These are phyloP conservation scores for Epinephelus coioides DNA, from an alignment of 2,797 vertebrate species.

Conservation along the genomic window DNA sequence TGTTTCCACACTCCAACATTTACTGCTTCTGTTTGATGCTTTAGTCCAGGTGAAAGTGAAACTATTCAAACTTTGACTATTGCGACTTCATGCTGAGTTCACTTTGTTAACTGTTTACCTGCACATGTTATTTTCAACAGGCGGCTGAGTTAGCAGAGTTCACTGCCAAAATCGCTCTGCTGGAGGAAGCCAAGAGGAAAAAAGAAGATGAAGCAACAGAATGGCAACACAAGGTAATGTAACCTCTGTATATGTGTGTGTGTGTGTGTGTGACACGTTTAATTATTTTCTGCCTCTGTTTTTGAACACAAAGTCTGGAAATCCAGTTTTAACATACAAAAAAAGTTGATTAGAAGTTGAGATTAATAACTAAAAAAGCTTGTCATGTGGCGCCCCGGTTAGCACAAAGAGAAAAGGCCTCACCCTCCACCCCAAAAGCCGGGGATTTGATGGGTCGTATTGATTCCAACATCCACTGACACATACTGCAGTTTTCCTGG, in stretches of 20 bases:
- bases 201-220: constrained; percentile 97
- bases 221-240: constrained; percentile 97
- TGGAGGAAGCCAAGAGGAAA: constrained; percentile 98
- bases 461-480: too few species aligned
- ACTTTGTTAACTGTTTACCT: background rate
- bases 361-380: background rate
- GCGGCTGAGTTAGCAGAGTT: constrained; percentile 98
- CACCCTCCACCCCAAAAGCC: too few species aligned
- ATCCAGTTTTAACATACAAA: too few species aligned
- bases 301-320: too few species aligned
- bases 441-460: too few species aligned
- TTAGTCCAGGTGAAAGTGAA: background rate
- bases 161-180: constrained; percentile 96
- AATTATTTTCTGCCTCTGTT: too few species aligned
- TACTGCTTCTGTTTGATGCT: background rate
- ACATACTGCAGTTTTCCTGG: background rate
- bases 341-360: too few species aligned
- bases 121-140: constrained; percentile 76
- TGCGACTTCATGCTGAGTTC: too few species aligned
- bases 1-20: too few species aligned
- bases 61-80: background rate
- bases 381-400: too few species aligned
- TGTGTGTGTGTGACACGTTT: background rate
- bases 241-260: background rate
- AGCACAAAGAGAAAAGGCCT: too few species aligned